Evolutionary conservation across 2,113 vertebrate genomes (phyloP).

Genomic region (Myotis lucifugus): DNA sequence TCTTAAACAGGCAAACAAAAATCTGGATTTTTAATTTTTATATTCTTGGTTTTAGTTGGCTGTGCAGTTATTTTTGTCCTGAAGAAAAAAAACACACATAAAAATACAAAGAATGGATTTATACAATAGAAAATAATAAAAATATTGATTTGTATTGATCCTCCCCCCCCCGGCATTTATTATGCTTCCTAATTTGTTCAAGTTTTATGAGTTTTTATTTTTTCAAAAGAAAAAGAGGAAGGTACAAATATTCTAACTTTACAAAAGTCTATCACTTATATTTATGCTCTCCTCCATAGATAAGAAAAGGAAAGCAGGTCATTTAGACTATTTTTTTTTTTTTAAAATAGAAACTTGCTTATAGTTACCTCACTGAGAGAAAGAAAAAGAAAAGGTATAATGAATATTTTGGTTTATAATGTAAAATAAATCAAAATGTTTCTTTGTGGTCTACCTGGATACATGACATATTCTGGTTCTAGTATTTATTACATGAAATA

Average conservation of each 20-base stretch:
- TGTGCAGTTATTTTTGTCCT: background rate
- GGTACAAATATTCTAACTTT: background rate
- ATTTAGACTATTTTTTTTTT: background rate
- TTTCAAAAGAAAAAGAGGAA: constrained; percentile 6
- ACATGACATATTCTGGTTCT: background rate
- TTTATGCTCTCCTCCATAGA: background rate
- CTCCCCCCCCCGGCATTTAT: background rate
- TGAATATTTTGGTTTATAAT: background rate
- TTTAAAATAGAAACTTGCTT: background rate
- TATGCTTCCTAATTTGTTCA: constrained; percentile 1
- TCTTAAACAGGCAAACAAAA: background rate
- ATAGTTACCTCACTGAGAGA: background rate
- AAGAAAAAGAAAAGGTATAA: background rate
- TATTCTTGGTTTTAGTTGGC: constrained; percentile 25
- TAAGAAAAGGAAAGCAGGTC: background rate
- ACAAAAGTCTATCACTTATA: background rate
- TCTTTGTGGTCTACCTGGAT: background rate
- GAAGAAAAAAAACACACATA: constrained; percentile 6
- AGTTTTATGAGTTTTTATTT: background rate
- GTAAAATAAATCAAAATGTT: background rate
- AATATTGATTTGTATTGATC: background rate
- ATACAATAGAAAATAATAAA: background rate
- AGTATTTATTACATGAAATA: background rate
- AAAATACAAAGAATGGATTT: background rate
- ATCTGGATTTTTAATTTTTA: background rate